phyloP scores from a whole-genome alignment of 2,113 vertebrate genomes.

The Coptodon rendalli region DNA sequence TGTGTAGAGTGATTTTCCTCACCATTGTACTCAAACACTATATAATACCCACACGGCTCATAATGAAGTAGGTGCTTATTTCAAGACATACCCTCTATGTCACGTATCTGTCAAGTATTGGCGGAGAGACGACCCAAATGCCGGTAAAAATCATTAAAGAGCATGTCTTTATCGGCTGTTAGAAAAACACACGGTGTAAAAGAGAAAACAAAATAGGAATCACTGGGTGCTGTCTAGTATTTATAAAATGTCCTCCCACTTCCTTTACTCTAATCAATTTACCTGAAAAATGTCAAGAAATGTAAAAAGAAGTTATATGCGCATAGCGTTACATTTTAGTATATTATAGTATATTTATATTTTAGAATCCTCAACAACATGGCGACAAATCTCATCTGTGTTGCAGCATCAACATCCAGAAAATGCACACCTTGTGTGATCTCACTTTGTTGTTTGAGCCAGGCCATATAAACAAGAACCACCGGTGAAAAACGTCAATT shows the following conservation, averaged over 20 bases:
- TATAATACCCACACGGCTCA: background rate
- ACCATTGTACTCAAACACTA: background rate
- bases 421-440: background rate
- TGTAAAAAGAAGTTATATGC: background rate
- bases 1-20: background rate
- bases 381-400: background rate
- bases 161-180: background rate
- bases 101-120: background rate
- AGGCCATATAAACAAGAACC: background rate
- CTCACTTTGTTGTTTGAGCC: background rate
- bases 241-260: background rate
- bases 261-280: accelerated
- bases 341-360: background rate
- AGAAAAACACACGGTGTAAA: background rate
- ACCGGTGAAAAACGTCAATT: accelerated
- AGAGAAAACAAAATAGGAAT: background rate
- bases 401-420: background rate
- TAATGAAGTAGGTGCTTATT: background rate
- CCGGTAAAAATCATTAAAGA: background rate
- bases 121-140: accelerated
- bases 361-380: background rate
- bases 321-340: background rate
- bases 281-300: background rate
- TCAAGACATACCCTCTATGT: background rate
- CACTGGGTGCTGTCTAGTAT: background rate